Conservation (phyloP, 2,888 invertebrate species). For the Calephelis perditalis region DNA sequence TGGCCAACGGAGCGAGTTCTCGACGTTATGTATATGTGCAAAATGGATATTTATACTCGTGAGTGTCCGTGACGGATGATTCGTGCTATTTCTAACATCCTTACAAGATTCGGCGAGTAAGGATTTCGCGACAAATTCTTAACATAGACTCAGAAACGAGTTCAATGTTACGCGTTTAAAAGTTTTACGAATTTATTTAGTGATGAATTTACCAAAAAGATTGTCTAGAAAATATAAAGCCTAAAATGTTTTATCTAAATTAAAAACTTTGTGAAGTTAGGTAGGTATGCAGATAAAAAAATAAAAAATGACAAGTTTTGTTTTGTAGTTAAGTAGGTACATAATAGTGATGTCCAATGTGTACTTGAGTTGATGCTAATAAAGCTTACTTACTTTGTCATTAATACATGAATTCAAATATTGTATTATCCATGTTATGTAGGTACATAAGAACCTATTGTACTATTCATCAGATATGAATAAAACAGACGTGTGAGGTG, state of each 20-base stretch:
- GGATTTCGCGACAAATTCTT: slow-evolving; percentile 24
- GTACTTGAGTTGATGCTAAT: slow-evolving; percentile 3
- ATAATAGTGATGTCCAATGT: slow-evolving; percentile 44
- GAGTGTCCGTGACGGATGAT: slow-evolving; percentile 64
- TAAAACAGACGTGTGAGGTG: slow-evolving; percentile 37
- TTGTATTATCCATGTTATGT: slow-evolving; percentile 15
- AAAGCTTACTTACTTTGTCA: background rate
- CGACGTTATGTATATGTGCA: slow-evolving; percentile 61
- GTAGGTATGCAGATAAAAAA: slow-evolving; percentile 27
- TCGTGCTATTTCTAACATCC: slow-evolving; percentile 59
- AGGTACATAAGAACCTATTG: slow-evolving; percentile 22
- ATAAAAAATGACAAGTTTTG: slow-evolving; percentile 37
- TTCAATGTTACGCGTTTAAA: slow-evolving; percentile 9
- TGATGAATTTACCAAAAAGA: background rate
- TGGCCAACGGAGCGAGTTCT: slow-evolving; percentile 54
- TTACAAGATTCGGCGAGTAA: slow-evolving; percentile 42
- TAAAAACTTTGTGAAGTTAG: background rate
- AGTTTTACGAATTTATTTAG: background rate
- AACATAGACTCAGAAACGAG: slow-evolving; percentile 10
- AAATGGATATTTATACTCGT: slow-evolving; percentile 68
- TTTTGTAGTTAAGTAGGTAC: background rate
- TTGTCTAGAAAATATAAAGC: slow-evolving; percentile 11
- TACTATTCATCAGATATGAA: slow-evolving; percentile 33
- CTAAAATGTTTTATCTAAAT: background rate
- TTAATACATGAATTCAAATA: slow-evolving; percentile 16